Evolutionary conservation across 2,888 invertebrate species (phyloP).

Genomic region (Cantharis lateralis): DNA sequence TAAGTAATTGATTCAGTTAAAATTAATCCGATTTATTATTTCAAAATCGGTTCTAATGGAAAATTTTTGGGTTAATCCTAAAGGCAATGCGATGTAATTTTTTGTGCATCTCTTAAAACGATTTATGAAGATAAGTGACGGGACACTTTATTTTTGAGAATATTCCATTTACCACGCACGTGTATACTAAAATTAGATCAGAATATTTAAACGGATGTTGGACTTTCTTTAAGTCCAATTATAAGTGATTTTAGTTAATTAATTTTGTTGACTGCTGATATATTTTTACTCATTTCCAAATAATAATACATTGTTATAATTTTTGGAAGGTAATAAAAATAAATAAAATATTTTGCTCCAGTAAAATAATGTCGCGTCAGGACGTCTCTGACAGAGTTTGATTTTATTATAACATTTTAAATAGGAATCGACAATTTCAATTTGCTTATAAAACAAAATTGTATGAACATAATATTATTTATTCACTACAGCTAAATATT

Average conservation of each 20-base stretch:
- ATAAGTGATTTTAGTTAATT: neutral
- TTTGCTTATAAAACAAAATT: neutral
- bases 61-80: neutral
- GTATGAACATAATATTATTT: neutral
- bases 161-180: slow-evolving; percentile 17
- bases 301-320: too few relatives aligned
- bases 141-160: slow-evolving; percentile 15
- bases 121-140: slow-evolving; percentile 20
- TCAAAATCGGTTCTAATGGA: neutral
- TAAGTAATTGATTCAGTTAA: neutral
- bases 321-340: too few relatives aligned
- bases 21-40: neutral
- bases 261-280: neutral
- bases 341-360: too few relatives aligned
- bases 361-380: too few relatives aligned
- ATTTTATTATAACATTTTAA: too few relatives aligned
- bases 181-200: slow-evolving; percentile 20
- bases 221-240: slow-evolving; percentile 1
- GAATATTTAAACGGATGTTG: slow-evolving; percentile 12
- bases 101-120: slow-evolving; percentile 8
- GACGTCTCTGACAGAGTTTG: too few relatives aligned
- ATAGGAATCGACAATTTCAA: neutral
- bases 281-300: neutral
- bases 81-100: neutral
- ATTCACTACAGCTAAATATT: neutral